Base-by-base conservation (phyloP, 2,113 vertebrate species). In the Halichoeres trimaculatus region DNA sequence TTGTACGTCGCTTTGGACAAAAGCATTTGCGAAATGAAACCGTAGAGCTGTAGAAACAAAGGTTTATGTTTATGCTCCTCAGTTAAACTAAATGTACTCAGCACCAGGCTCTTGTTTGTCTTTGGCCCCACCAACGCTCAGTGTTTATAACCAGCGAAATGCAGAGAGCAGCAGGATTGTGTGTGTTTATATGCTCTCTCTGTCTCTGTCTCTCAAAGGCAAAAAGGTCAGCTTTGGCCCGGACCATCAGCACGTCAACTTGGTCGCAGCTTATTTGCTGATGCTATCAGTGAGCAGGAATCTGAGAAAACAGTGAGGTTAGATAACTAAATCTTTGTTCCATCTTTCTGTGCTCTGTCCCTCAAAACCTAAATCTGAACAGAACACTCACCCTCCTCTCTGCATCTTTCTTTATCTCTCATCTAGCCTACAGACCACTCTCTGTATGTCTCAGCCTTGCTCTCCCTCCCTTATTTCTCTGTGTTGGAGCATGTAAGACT, bases 291-390 rank as follows among this genome's bases (percentile, higher is more conserved):
- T 43, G 59, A 88, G 76, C 64, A 76, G 72, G 78, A 86, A 91
- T 92, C 93, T 93, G 88, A 83, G 82, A 93, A 94, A 94, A 94
- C 93, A 93, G 55, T 52, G 57, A 80, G 57, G 66, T 45, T 34
- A 86, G 91, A 94, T 93, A 91, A 92, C 81, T 64, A 72, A 68
- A 83, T 76, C 58, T 70, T 69, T 61, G 22, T 56, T 51, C 17
- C 35, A 50, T 48, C 20, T 53, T 40, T 43, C 36, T 48, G 30
- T 69, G 70, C 73, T 50, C 14, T 24, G 45, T 52, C 35, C 10
- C 34, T 35, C 12, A 13, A 26, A 38, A 24, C 11, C 41, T 16
- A 48, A 55, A 55, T 55, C 24, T 67, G 22, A 14, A 34, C 10
- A 48, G 22, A 43, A 76, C 62, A 30, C 24, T 68, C 53, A n/a